Base-by-base conservation (phyloP, 2,113 vertebrate species). In the Solenodon paradoxus region DNA sequence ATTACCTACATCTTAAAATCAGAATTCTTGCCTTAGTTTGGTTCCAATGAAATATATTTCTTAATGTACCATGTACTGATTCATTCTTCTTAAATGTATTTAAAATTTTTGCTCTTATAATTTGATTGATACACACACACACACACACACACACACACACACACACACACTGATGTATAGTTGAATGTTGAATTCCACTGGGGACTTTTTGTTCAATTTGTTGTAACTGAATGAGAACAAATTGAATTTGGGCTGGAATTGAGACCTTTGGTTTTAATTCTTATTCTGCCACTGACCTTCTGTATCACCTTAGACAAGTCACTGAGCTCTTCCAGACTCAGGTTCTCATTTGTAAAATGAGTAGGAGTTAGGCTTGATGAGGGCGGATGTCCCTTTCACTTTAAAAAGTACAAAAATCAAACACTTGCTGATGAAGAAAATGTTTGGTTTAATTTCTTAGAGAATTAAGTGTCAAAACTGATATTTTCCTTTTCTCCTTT, bases 11-110 rank as follows among this genome's bases (percentile, higher is more conserved):
- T 38, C 32, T 88, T 71, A 69, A 90, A 94, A 63, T 90, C 26
- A 94, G 28, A 94, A 42, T 61, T 26, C 64, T 86, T 64, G 12
- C 13, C 9, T 64, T 75, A n/a, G 84, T 40, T 55, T 90, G 55
- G 72, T 47, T 90, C 22, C 79, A 80, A 40, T 22, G 75, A 92
- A 96, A 83, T 57, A 22, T 53, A 85, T 28, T 90, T 97, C 47
- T 59, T 49, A 81, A 90, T 38, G 49, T 42, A 78, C 26, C 88
- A 63, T 28, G 53, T 71, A 55, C 35, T 32, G 26, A 89, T 84
- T 71, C 66, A 77, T 51, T 92, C 26, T 72, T 19, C 64, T 95
- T 20, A 80, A 75, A 72, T 85, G 35, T 49, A 55, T 24, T 45
- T 74, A 45, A 47, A 57, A 45, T 38, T 15, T 84, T 68, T 90